phyloP scores from a whole-genome alignment of 1,140 invertebrate genomes.

The Orius insidiosus region DNA sequence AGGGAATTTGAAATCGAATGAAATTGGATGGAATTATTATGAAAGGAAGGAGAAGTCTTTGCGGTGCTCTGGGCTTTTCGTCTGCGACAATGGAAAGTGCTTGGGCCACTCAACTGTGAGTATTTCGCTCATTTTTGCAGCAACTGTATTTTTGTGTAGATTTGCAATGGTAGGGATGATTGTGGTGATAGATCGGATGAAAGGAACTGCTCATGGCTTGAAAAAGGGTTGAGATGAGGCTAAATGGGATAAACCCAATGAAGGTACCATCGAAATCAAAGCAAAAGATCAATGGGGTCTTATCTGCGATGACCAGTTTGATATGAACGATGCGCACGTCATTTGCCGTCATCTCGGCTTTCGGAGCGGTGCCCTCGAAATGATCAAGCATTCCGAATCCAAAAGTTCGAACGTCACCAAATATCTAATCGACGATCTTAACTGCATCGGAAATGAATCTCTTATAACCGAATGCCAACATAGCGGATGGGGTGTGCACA shows the following conservation, averaged over 20 bases:
- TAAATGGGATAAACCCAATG: constrained; percentile 36
- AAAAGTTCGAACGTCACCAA: constrained; percentile 29
- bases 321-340: constrained; percentile 43
- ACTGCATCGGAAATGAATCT: constrained; percentile 51
- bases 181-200: constrained; percentile 53
- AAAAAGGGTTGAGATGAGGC: constrained; percentile 41
- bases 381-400: constrained; percentile 27
- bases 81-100: constrained; percentile 41
- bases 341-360: constrained; percentile 53
- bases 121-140: not conserved
- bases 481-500: constrained; percentile 51
- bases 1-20: constrained; percentile 29
- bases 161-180: constrained; percentile 51
- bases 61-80: constrained; percentile 31
- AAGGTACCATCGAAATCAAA: constrained; percentile 54
- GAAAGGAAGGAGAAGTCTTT: constrained; percentile 31
- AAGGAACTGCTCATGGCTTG: constrained; percentile 33
- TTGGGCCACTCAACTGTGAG: constrained; percentile 30
- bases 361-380: constrained; percentile 37
- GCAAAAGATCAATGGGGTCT: constrained; percentile 47
- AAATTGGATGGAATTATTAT: constrained; percentile 36
- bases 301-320: constrained; percentile 60
- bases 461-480: constrained; percentile 47
- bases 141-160: constrained; percentile 20
- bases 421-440: constrained; percentile 49